Evolutionary conservation across 2,113 vertebrate genomes (phyloP).

Genomic region (Xiphias gladius): DNA sequence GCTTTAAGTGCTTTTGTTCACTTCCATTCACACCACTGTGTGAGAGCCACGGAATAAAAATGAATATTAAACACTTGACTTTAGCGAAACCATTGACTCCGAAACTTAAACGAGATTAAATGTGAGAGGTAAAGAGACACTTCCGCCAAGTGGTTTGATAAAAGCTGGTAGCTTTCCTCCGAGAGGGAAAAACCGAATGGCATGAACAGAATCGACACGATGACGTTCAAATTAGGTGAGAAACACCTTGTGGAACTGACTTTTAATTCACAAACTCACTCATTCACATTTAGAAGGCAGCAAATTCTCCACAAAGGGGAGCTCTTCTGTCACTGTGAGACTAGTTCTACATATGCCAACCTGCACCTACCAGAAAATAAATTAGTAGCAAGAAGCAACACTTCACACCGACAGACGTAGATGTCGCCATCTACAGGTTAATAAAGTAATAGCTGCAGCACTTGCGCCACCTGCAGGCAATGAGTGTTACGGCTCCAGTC

Average conservation of each 20-base stretch:
- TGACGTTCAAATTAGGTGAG: neutral
- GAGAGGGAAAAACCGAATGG: constrained; percentile 23
- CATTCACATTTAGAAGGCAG: neutral
- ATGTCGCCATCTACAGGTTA: neutral
- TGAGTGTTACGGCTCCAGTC: neutral
- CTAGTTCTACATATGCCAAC: neutral
- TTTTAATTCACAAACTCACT: neutral
- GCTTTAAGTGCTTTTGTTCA: constrained; percentile 49
- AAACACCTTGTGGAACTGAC: neutral
- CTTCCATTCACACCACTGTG: constrained; percentile 47
- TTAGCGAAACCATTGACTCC: constrained; percentile 53
- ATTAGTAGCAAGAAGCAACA: neutral
- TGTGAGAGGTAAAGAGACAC: constrained; percentile 64
- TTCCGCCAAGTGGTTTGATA: constrained; percentile 46
- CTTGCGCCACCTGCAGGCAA: neutral
- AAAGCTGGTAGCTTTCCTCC: constrained; percentile 10
- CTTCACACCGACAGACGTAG: neutral
- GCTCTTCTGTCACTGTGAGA: neutral
- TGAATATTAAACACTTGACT: constrained; percentile 52
- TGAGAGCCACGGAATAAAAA: constrained; percentile 31
- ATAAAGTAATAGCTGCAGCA: neutral
- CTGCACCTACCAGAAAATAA: neutral
- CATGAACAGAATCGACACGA: neutral
- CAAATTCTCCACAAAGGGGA: no score
- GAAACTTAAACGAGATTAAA: constrained; percentile 60